Base-by-base conservation (phyloP, 1,140 invertebrate species). In the Drosophila sulfurigaster region DNA sequence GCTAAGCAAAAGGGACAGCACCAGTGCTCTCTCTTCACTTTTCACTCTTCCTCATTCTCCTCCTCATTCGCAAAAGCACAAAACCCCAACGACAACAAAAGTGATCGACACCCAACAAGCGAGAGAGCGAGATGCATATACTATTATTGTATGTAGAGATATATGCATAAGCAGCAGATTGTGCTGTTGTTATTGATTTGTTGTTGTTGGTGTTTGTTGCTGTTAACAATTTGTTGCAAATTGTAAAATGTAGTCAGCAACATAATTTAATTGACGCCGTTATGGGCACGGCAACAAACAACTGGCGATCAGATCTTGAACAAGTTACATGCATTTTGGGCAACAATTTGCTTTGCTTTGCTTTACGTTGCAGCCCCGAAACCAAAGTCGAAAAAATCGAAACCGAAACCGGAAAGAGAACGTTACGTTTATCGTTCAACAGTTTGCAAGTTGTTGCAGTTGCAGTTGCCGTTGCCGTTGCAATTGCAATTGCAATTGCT, bases 221-320 rank as follows among this genome's bases (percentile, higher is more conserved):
- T 86, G 83, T 87, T 88, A 87, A 87, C 83, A 87, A 88, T 88
- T 87, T 87, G 83, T 88, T 87, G 83, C 80, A 87, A 87, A 87
- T 87, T 87, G 83, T 87, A 88, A 87, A 87, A 87, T 87, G 83
- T 87, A 80, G 83, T 80, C 70, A 65, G 83, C 83, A 88, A 88
- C 81, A 89, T 88, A 88, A 88, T 89, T 88, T 89, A 88, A 88
- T 88, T 87, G 83, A 87, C 83, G 82, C 83, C 80, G 85, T 88
- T 88, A 79, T 87, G 80, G 83, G 83, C 80, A 80, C 79, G 82
- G 15, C 62, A 45, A 43, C 59, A 60, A 63, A 51, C 57, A 58
- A 66, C 48, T 63, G 66, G 48, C 51, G 66, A 78, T 78, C 65
- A 41, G 43, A 79, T 79, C 67, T 71, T 59, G 51, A 57, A 57